Base-by-base conservation (phyloP, 1,140 invertebrate species). In the Trichonephila clavipes region DNA sequence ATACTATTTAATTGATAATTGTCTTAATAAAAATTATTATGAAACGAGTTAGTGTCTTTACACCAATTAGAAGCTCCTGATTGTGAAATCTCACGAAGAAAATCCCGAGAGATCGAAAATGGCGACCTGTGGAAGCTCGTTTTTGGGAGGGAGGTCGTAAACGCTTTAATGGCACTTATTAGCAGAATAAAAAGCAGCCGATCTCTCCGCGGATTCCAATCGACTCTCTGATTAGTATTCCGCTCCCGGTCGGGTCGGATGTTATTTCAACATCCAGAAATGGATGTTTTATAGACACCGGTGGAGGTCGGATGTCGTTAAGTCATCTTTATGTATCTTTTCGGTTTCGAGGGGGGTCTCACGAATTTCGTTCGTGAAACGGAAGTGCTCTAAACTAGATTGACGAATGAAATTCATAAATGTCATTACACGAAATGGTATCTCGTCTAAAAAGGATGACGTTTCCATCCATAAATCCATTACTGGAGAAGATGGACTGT, bases 381-480 rank as follows among this genome's bases (percentile, higher is more conserved):
- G 88, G 88, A 89, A 89, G 44, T 58, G 62, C 64, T 69, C 19
- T 8, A 88, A 28, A 66, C 28, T 69, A 51, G 14, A 66, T 28
- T 85, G 40, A 85, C 18, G 51, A 40, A 62, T 88, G 62, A 61
- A 64, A 21, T 88, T 88, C 59, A 62, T 88, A 88, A 88, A 88
- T 21, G 86, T 40, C 86, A 6, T 64, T 40, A 83, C 44, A 66
- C 24, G 16, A 40, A 40, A 62, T 87, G 18, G n/a, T 64, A 51
- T 6, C 34, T 64, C 12, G 10, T 24, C 61, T 4, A 44, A n/a
- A 62, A 21, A 2, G 40, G 86, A 88, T 88, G 86, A 44, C 86
- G 62, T 88, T 88, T 88, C 62, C 21, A 64, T 64, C 61, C 86
- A 88, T 88, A 88, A 88, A 88, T 88, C 64, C 86, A 88, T 88